Base-by-base conservation (phyloP, 1,140 invertebrate genomes). In the Diplogasteroides magnus region DNA sequence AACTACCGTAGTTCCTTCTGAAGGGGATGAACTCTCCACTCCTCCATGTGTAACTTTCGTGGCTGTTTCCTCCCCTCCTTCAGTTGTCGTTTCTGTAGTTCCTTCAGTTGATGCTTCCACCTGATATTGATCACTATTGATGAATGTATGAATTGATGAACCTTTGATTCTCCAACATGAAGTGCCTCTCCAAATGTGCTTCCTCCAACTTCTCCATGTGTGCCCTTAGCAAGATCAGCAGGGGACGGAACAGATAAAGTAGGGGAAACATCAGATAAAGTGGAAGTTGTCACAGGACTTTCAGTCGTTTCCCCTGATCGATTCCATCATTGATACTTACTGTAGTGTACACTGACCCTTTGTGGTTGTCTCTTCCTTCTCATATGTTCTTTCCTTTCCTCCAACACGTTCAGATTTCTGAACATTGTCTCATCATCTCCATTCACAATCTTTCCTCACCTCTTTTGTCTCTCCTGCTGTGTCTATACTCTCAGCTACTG, bases 201-300 rank as follows among this genome's bases (percentile, higher is more conserved):
- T 48, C 37, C 37, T 48, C 37, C 37, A 6, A 11, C 19, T 19
- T 48, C 37, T 6, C 19, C 6, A 48, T 48, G 37, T 48, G 6
- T 6, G 19, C 37, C 19, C 37, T 48, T 48, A 11, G 37, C 37
- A 19, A 48, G 37, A 48, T 48, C 37, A 48, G 37, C 37, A 6
- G 37, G 37, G 19, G 37, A 48, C 6, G 37, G 37, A 48, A 48
- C 37, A 19, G 37, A 6, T 48, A 19, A 15, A 26, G 67, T 70
- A 2, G 64, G n/a, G 6, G 37, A 48, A 67, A 26, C 63, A n/a
- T 55, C 67, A 2, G 25, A 11, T 67, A 26, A n/a, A 69, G 58
- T 23, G 29, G 31, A 37, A 37, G 68, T 64, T 55, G 60, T 63
- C 29, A 32, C 64, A 65, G n/a, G n/a, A n/a, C n/a, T n/a, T n/a